These are phyloP conservation scores for Pyrgus malvae DNA, from an alignment of 2,888 invertebrate genomes.

Conservation along the genomic window DNA sequence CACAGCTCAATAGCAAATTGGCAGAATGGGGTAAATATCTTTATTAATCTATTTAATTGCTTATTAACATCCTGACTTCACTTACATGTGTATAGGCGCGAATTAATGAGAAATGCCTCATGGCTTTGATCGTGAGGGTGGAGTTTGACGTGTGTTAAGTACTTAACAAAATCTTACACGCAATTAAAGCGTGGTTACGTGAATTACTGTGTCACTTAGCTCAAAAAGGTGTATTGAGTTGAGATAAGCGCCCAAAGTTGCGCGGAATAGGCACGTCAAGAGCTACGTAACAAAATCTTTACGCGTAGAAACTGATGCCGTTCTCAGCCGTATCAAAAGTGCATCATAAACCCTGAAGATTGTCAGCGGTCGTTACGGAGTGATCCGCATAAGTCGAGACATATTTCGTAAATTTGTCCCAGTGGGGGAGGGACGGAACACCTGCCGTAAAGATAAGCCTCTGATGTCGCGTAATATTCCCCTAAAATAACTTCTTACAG, in stretches of 20 bases:
- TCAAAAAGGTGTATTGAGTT: conserved; percentile 3
- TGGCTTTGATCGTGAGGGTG: conserved; percentile 58
- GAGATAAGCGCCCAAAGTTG: conserved; percentile 7
- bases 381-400: conserved; percentile 76
- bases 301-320: conserved; percentile 13
- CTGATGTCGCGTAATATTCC: conserved; percentile 76
- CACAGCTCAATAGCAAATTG: conserved; percentile 64
- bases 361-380: conserved; percentile 44
- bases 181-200: conserved; percentile 10
- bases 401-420: conserved; percentile 78
- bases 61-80: conserved; percentile 66
- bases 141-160: conserved; percentile 36
- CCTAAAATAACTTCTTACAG: conserved; percentile 81
- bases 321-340: conserved; percentile 23
- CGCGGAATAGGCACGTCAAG: neutral
- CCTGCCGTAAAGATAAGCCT: conserved; percentile 82
- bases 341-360: conserved; percentile 35
- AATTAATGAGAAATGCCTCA: conserved; percentile 59
- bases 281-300: conserved; percentile 11
- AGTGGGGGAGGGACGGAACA: conserved; percentile 63
- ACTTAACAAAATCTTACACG: conserved; percentile 33
- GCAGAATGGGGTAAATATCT: conserved; percentile 67
- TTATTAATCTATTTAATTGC: conserved; percentile 79
- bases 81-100: conserved; percentile 59
- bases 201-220: conserved; percentile 4